These are phyloP conservation scores for Threskiornis aethiopicus DNA, from an alignment of 2,797 vertebrate species.

Conservation along the genomic window DNA sequence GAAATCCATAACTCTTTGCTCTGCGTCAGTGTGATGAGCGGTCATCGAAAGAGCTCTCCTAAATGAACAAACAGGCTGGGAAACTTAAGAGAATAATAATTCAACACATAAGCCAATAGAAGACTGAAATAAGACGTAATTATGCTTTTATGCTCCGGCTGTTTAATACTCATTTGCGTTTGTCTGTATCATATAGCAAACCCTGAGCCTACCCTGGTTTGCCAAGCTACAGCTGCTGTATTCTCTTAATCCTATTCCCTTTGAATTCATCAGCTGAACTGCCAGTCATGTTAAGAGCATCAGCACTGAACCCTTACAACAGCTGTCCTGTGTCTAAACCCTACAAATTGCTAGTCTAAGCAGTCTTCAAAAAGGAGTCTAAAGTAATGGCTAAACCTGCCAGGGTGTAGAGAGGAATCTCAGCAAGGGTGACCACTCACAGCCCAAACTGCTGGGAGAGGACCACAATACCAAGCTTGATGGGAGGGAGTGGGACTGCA, in stretches of 20 bases:
- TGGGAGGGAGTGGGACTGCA: neutral
- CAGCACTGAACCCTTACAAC: neutral
- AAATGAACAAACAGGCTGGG: neutral
- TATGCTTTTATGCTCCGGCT: neutral
- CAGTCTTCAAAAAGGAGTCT: neutral
- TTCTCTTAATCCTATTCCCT: neutral
- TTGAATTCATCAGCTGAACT: neutral
- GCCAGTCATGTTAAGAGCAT: neutral
- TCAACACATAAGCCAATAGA: neutral
- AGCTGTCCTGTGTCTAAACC: neutral
- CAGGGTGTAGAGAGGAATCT: neutral
- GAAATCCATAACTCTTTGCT: neutral
- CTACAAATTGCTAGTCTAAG: neutral
- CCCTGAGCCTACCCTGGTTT: neutral
- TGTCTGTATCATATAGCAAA: neutral
- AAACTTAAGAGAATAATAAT: neutral
- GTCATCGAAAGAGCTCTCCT: neutral
- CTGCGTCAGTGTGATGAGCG: neutral
- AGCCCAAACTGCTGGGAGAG: neutral
- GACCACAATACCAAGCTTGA: too few species aligned
- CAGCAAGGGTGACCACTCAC: too few species aligned
- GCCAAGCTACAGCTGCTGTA: neutral
- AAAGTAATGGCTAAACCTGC: neutral
- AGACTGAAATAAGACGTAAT: neutral
- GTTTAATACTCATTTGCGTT: neutral